These are phyloP conservation scores for Apodemus sylvaticus DNA, from an alignment of 2,113 vertebrate genomes.

Conservation along the genomic window DNA sequence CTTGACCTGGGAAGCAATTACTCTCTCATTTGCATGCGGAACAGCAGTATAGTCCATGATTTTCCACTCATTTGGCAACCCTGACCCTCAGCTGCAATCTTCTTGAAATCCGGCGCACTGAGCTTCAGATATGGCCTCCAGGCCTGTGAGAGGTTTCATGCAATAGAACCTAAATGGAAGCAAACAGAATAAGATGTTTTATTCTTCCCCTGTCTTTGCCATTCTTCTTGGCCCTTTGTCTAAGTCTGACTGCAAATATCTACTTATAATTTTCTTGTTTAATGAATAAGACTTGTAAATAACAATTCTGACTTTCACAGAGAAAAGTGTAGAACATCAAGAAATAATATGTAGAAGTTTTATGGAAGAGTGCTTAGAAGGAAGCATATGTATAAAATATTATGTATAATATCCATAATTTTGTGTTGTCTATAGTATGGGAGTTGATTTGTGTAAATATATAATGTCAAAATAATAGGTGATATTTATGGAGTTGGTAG, in stretches of 20 bases:
- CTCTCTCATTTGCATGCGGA: neutral
- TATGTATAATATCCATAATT: neutral
- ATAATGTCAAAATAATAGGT: neutral
- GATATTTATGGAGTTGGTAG: neutral
- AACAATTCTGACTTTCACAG: neutral
- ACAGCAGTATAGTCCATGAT: neutral
- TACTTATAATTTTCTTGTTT: neutral
- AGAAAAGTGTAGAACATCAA: constrained; percentile 41
- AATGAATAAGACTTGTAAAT: neutral
- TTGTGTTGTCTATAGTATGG: neutral
- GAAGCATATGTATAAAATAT: neutral
- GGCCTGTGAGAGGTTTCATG: neutral
- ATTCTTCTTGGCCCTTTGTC: neutral
- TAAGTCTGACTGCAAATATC: neutral
- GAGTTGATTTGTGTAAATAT: neutral
- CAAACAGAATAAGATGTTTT: neutral
- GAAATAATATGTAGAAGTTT: constrained; percentile 2
- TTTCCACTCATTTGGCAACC: constrained; percentile 8
- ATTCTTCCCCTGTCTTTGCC: neutral
- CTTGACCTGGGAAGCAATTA: constrained; percentile 34
- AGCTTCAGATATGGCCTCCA: constrained; percentile 5
- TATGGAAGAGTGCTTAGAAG: neutral
- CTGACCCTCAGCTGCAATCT: neutral
- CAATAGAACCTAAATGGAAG: neutral
- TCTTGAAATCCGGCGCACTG: neutral